Evolutionary conservation across 2,113 vertebrate genomes (phyloP).

Genomic region (Heterocephalus glaber): DNA sequence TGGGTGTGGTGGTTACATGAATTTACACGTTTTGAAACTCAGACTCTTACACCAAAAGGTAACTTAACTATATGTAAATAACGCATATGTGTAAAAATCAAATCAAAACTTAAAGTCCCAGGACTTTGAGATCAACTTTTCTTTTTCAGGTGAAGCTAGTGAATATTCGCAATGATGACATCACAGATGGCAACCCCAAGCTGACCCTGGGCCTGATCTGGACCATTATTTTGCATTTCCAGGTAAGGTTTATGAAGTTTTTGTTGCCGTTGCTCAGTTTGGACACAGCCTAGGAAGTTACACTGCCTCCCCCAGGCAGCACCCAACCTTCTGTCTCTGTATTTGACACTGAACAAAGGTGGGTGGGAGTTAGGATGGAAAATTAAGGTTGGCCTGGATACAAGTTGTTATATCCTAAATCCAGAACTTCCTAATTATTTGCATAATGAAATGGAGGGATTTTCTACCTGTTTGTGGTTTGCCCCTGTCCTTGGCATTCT

Average conservation of each 20-base stretch:
- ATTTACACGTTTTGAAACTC: constrained; percentile 1
- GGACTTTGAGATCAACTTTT: constrained; percentile 42
- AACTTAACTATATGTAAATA: background rate
- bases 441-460: background rate
- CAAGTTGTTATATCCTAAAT: background rate
- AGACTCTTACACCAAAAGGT: background rate
- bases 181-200: constrained; percentile 98
- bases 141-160: constrained; percentile 94
- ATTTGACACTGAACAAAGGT: background rate
- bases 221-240: constrained; percentile 99
- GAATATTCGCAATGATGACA: constrained; percentile 98
- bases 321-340: background rate
- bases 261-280: background rate
- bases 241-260: constrained; percentile 86
- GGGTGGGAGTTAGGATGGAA: background rate
- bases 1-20: background rate
- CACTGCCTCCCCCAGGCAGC: background rate
- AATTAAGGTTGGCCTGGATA: constrained; percentile 3
- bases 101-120: background rate
- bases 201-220: constrained; percentile 98
- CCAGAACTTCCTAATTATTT: background rate
- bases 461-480: background rate
- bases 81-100: constrained; percentile 53
- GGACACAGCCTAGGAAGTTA: background rate
- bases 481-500: background rate